Evolutionary conservation across 2,797 vertebrate genomes (phyloP).

Genomic region (Paguma larvata): DNA sequence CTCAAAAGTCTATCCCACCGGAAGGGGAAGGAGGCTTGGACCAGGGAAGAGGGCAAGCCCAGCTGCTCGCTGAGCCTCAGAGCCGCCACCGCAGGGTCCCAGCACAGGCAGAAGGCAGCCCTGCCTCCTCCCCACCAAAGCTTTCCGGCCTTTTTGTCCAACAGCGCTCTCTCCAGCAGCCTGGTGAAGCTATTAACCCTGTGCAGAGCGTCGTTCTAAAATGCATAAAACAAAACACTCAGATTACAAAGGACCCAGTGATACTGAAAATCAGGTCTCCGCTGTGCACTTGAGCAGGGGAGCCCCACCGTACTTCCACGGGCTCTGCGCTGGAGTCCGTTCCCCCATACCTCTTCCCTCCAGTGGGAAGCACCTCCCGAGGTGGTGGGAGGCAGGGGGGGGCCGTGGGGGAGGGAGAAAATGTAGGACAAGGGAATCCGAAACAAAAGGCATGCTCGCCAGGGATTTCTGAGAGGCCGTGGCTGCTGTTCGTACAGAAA

Average conservation of each 20-base stretch:
- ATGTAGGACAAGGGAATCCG: not conserved
- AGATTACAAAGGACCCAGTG: not conserved
- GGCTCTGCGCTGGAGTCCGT: not conserved
- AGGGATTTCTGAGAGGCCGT: not conserved
- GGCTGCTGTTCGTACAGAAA: not conserved
- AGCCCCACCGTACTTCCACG: rapidly evolving
- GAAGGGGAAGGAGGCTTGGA: rapidly evolving
- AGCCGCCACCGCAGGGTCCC: rapidly evolving
- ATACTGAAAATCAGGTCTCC: not conserved
- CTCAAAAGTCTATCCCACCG: not conserved
- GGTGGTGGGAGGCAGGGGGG: not conserved
- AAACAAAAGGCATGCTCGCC: not conserved
- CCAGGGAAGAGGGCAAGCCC: no score
- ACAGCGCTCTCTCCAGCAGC: not conserved
- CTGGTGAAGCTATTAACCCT: no score
- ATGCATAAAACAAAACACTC: not conserved
- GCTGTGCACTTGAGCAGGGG: rapidly evolving
- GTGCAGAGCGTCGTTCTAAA: not conserved
- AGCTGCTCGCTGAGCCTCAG: not conserved
- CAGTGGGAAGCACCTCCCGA: not conserved
- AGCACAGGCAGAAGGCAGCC: rapidly evolving
- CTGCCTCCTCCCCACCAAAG: not conserved
- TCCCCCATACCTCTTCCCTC: not conserved
- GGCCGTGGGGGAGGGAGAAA: rapidly evolving
- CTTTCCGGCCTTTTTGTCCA: rapidly evolving